Evolutionary conservation across 2,888 invertebrate genomes (phyloP), one percentile per base, ranked within the genome.

Genomic region (Luffia ferchaultella): DNA sequence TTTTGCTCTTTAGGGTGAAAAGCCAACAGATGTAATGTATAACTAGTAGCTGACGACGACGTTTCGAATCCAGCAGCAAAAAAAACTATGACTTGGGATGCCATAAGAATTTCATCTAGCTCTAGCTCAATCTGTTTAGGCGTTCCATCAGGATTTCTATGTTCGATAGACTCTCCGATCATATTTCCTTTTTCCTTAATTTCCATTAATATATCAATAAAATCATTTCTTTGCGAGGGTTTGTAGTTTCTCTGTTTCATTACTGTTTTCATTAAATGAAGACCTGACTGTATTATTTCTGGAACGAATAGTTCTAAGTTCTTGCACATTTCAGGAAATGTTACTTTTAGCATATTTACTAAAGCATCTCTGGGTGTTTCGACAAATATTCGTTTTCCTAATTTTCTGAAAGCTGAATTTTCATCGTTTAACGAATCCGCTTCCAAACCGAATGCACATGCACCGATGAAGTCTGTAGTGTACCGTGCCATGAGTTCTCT

Each of bases 281-380:
- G 50, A 3, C 68, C 54, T 1, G 52, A 56, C 2, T 57, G 53
- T 12, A 66, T 57, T 7, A 67, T 0, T 1, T 51, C 42, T 0
- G 46, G 17, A 16, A 67, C 61, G 0, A 46, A 16, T 0, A 68
- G 19, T 44, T 55, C 52, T 1, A 68, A 2, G 2, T 56, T 1
- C 2, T 50, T 54, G 52, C 62, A 60, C 1, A 69, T 1, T 40
- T 65, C 63, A 1, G 75, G 76, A 9, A 73, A 59, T 1, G 70
- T 17, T 18, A 72, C 70, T 57, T 59, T 66, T 3, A 69, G 2
- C 1, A 55, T 9, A 18, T 18, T 18, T 18, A 16, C 18, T 7
- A 16, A 45, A n/a, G 7, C 16, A 18, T 3, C 16, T 16, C 16
- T 16, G n/a, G 18, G n/a, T 17, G 16, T 18, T 5, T 3, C n/a